These are phyloP conservation scores for Eupeodes corollae DNA, from an alignment of 1,140 invertebrate genomes.

Conservation along the genomic window DNA sequence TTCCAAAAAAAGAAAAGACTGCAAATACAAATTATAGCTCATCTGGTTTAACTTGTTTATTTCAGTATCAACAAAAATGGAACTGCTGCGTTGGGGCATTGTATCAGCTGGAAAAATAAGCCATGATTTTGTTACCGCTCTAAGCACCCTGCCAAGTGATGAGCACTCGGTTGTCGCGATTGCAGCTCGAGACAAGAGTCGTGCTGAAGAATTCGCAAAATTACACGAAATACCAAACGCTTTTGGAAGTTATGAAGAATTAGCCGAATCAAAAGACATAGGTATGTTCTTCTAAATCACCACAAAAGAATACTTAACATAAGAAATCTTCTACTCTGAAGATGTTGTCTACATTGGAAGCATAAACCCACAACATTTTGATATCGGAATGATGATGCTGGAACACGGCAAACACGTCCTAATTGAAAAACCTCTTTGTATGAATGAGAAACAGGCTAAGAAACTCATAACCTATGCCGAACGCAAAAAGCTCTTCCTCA, in stretches of 20 bases:
- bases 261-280: conserved; percentile 63
- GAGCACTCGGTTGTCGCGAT: conserved; percentile 63
- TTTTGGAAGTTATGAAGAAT: conserved; percentile 62
- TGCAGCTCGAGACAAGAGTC: conserved; percentile 56
- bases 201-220: conserved; percentile 62
- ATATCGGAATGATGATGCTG: conserved; percentile 59
- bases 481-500: conserved; percentile 60
- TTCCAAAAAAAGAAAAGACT: too few species aligned
- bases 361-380: conserved; percentile 59
- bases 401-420: conserved; percentile 69
- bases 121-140: conserved; percentile 65
- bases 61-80: too few species aligned
- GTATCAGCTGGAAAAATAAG: conserved; percentile 58
- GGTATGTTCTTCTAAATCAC: conserved; percentile 54
- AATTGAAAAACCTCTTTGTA: conserved; percentile 74
- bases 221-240: conserved; percentile 54
- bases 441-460: conserved; percentile 59
- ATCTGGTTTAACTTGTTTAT: too few species aligned
- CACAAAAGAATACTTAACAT: too few species aligned
- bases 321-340: conserved; percentile 29
- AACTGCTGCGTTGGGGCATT: conserved; percentile 55
- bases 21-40: too few species aligned
- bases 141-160: conserved; percentile 47
- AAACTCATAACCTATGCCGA: conserved; percentile 52
- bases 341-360: conserved; percentile 74